Percentiles rank a stretch among this genome's conserved stretches.
These are phyloP conservation scores for Ypsolopha sequella DNA, from an alignment of 2,888 invertebrate genomes.

Conservation along the genomic window DNA sequence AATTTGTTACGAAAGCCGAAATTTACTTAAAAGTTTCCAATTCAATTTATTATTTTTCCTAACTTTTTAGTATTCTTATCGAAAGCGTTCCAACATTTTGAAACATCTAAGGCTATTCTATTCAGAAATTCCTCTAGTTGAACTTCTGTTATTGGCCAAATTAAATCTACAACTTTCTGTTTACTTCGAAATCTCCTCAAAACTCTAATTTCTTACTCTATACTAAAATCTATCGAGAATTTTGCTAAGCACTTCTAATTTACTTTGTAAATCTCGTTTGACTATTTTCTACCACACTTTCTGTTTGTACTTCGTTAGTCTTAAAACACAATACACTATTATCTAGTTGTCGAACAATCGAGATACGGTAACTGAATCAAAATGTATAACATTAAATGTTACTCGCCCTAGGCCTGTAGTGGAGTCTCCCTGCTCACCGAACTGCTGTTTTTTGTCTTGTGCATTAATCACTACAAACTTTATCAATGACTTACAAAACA, in stretches of 20 bases:
- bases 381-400: conserved; percentile 55
- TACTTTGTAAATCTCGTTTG: conserved; percentile 24
- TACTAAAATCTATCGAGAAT: conserved; percentile 41
- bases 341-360: conserved; percentile 23
- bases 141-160: conserved; percentile 33
- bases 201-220: conserved; percentile 46
- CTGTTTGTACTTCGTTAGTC: conserved; percentile 25
- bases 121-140: conserved; percentile 38
- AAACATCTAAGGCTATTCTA: conserved; percentile 42
- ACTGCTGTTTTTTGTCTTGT: conserved; percentile 44
- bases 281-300: conserved; percentile 53
- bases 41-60: conserved; percentile 10
- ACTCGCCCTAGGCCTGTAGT: conserved; percentile 62
- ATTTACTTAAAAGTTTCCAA: conserved; percentile 10
- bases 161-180: conserved; percentile 41
- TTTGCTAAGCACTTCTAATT: conserved; percentile 43
- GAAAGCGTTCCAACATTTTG: conserved; percentile 35
- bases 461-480: conserved; percentile 25
- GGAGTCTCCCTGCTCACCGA: conserved; percentile 46
- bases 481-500: neutral
- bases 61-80: conserved; percentile 16
- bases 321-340: conserved; percentile 45
- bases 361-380: conserved; percentile 34
- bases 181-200: conserved; percentile 30
- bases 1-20: conserved; percentile 11